Conservation (phyloP, 2,888 invertebrate genomes). For the Blera fallax region DNA sequence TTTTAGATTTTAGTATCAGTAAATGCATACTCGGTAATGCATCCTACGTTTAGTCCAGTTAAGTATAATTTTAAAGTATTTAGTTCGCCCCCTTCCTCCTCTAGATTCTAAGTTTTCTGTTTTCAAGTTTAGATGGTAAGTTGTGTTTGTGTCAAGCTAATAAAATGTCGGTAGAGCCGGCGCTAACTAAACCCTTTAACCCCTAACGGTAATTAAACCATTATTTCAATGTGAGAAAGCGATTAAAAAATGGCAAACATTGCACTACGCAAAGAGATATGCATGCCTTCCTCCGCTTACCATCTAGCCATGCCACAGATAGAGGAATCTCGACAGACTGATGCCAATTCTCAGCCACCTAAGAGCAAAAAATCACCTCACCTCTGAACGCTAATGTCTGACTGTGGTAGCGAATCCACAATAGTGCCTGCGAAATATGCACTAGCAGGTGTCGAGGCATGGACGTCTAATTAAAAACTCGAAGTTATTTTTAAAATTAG, state of each 20-base stretch:
- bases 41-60: too few species aligned
- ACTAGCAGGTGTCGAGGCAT: slow-evolving; percentile 50
- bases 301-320: neutral
- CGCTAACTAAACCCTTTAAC: too few species aligned
- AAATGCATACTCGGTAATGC: too few species aligned
- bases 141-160: too few species aligned
- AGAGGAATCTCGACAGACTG: neutral
- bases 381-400: neutral
- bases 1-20: too few species aligned
- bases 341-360: neutral
- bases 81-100: too few species aligned
- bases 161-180: too few species aligned
- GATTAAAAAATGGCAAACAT: neutral
- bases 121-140: too few species aligned
- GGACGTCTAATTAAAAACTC: slow-evolving; percentile 46
- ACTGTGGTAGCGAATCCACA: neutral
- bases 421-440: slow-evolving; percentile 50
- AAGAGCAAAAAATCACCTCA: neutral
- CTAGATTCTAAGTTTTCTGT: too few species aligned
- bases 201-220: too few species aligned
- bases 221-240: too few species aligned
- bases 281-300: neutral
- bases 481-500: slow-evolving; percentile 50
- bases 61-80: too few species aligned
- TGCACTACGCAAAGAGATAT: neutral